Percentiles rank a stretch among this genome's conserved stretches.
phyloP scores from a whole-genome alignment of 2,797 vertebrate genomes.

The Triplophysa yarkandensis region DNA sequence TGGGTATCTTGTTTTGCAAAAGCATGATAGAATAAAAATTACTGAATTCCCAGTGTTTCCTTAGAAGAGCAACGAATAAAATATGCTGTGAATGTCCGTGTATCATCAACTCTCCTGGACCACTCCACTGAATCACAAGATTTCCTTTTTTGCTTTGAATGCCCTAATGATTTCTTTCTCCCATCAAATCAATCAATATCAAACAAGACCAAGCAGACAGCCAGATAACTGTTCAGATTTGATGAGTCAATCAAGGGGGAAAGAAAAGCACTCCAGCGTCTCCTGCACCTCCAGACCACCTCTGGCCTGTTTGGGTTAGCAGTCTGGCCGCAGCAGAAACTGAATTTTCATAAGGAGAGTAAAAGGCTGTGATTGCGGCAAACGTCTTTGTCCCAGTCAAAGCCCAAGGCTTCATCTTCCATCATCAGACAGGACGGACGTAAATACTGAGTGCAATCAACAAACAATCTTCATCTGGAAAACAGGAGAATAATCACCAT shows the following conservation, averaged over 20 bases:
- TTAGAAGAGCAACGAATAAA: conserved; percentile 16
- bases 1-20: conserved; percentile 12
- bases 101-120: conserved; percentile 41
- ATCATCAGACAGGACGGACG: conserved; percentile 55
- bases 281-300: conserved; percentile 64
- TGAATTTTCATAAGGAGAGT: conserved; percentile 70
- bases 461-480: conserved; percentile 68
- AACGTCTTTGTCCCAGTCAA: conserved; percentile 52
- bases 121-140: conserved; percentile 35
- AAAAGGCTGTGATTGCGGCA: conserved; percentile 73
- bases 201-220: conserved; percentile 57
- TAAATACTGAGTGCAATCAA: conserved; percentile 59
- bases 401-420: conserved; percentile 68
- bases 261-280: conserved; percentile 55
- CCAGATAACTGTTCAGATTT: conserved; percentile 63
- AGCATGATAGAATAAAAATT: background rate
- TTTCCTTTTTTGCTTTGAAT: conserved; percentile 67
- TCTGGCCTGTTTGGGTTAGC: conserved; percentile 61
- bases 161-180: conserved; percentile 62
- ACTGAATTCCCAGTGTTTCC: background rate
- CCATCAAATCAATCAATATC: conserved; percentile 70
- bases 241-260: conserved; percentile 77
- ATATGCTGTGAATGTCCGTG: conserved; percentile 23
- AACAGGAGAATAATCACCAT: conserved; percentile 66
- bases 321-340: conserved; percentile 63